Percentiles rank a stretch among this genome's conserved stretches.
Conservation (phyloP, 2,113 vertebrate genomes). For the Ivindomyrus marchei region DNA sequence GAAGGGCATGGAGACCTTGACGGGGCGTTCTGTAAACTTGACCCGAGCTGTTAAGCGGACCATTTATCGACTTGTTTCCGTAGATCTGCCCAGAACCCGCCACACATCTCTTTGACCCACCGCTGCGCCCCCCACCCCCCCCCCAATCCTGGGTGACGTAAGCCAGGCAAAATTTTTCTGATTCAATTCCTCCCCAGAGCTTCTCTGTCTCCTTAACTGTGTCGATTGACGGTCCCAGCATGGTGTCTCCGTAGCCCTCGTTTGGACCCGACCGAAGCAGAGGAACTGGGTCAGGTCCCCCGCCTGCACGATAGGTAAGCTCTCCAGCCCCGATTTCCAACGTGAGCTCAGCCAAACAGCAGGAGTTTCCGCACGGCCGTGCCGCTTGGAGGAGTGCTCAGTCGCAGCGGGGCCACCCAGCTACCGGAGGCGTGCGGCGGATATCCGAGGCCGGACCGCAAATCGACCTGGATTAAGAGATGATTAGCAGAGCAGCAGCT, state of each 20-base stretch:
- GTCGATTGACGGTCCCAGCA: background rate
- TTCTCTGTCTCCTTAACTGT: background rate
- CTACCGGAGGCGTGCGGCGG: background rate
- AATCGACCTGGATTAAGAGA: conserved; percentile 52
- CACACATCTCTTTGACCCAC: background rate
- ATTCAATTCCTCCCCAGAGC: background rate
- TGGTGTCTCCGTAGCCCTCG: background rate
- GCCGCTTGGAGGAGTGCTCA: background rate
- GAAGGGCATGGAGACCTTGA: background rate
- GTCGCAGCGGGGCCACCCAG: conserved; percentile 3
- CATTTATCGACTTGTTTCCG: background rate
- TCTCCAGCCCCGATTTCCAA: background rate
- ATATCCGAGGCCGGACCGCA: conserved; percentile 12
- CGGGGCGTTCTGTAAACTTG: background rate
- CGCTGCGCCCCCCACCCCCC: background rate
- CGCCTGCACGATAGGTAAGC: background rate
- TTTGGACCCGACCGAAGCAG: background rate
- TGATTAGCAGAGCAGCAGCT: conserved; percentile 39
- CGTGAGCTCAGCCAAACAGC: background rate
- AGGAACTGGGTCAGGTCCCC: conserved; percentile 9
- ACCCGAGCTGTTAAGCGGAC: background rate
- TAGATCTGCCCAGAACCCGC: background rate
- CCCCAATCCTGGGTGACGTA: background rate
- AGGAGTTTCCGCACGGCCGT: background rate
- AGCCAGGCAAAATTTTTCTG: background rate